Evolutionary conservation across 2,888 invertebrate genomes (phyloP).

Genomic region (Drosophila incognita): DNA sequence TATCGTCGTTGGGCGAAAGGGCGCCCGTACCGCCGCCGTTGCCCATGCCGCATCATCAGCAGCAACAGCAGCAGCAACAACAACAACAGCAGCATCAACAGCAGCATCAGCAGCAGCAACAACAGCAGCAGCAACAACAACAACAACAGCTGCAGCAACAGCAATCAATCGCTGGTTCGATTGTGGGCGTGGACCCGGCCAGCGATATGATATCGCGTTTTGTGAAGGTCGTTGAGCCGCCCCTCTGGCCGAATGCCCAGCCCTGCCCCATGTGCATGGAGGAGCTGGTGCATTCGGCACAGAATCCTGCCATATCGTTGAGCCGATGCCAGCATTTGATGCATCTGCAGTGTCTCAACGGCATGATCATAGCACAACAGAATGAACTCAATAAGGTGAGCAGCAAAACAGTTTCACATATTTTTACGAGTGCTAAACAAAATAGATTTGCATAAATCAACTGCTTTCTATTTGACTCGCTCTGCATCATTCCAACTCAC

Average conservation of each 20-base stretch:
- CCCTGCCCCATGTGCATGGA: conserved; percentile 90
- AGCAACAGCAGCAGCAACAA: conserved; percentile 65
- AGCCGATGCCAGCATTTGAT: conserved; percentile 92
- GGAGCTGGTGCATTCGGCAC: conserved; percentile 85
- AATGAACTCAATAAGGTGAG: conserved; percentile 84
- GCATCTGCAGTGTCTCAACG: conserved; percentile 92
- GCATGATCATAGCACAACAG: conserved; percentile 89
- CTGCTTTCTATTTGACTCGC: conserved; percentile 2
- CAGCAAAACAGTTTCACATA: background rate
- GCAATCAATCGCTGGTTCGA: conserved; percentile 85
- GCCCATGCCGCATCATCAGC: conserved; percentile 69
- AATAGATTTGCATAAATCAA: background rate
- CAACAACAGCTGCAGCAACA: conserved; percentile 66
- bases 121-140: conserved; percentile 63
- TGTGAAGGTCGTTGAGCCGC: conserved; percentile 89
- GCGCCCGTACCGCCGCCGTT: conserved; percentile 82
- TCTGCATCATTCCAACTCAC: conserved; percentile 5
- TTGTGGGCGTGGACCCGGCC: conserved; percentile 86
- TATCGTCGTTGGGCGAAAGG: conserved; percentile 78
- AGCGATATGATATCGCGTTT: conserved; percentile 88
- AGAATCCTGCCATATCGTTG: conserved; percentile 88
- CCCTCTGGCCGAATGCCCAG: conserved; percentile 89
- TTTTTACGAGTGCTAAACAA: background rate
- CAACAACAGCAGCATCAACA: conserved; percentile 68
- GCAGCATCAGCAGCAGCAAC: conserved; percentile 68